Percentiles rank a stretch among this genome's conserved stretches.
Evolutionary conservation across 2,888 invertebrate genomes (phyloP).

Genomic region (Microctonus brassicae): DNA sequence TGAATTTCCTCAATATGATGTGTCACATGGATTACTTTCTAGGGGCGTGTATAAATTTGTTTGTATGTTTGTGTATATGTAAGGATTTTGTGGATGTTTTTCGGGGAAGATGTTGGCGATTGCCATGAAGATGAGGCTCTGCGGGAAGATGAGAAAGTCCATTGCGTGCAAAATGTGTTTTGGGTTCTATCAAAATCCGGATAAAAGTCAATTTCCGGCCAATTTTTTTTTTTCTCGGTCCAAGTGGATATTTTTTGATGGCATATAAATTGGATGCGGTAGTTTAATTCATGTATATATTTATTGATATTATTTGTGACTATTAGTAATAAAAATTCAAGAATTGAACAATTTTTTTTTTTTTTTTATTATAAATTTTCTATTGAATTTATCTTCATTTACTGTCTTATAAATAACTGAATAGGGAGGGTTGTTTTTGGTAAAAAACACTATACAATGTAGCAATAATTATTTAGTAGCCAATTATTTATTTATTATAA

Average conservation of each 20-base stretch:
- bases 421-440: no score
- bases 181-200: not conserved
- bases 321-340: no score
- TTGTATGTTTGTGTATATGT: not conserved
- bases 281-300: no score
- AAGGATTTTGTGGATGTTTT: not conserved
- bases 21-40: not conserved
- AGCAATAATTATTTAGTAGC: no score
- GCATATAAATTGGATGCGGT: not conserved
- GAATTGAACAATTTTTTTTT: no score
- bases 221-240: not conserved
- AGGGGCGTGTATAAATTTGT: not conserved
- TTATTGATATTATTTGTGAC: no score
- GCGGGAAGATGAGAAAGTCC: not conserved
- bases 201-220: conserved; percentile 22
- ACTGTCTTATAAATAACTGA: no score
- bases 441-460: no score
- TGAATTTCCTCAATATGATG: not conserved
- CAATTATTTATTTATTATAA: no score
- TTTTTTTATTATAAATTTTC: no score
- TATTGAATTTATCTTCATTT: no score
- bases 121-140: not conserved
- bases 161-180: not conserved
- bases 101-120: not conserved
- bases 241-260: not conserved